Conservation (phyloP, 2,113 vertebrate genomes). For the Entomyzon cyanotis region DNA sequence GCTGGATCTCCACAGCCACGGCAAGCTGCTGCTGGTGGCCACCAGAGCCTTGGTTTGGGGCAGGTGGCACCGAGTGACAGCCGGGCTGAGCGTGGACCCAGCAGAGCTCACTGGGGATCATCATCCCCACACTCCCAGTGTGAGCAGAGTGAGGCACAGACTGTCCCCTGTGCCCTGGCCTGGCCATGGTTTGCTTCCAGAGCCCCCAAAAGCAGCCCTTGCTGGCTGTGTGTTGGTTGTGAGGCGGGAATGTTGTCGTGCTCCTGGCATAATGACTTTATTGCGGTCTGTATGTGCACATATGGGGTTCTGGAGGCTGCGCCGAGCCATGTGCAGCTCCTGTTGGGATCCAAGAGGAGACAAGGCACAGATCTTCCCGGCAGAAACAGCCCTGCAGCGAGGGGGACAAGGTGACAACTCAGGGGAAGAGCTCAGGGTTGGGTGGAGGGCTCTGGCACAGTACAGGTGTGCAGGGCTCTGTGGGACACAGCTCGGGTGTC, state of each 20-base stretch:
- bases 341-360: not conserved
- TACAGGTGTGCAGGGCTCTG: rapidly evolving
- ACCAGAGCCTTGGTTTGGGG: not conserved
- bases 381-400: not conserved
- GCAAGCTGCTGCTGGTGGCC: not conserved
- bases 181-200: rapidly evolving
- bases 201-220: not conserved
- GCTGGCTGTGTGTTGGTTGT: not conserved
- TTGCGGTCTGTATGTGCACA: not conserved
- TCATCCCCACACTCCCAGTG: rapidly evolving
- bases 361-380: not conserved
- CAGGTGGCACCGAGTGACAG: rapidly evolving
- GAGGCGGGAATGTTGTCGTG: not conserved
- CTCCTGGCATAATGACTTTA: not conserved
- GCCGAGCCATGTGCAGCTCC: not conserved
- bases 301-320: conserved; percentile 32
- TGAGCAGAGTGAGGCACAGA: rapidly evolving
- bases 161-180: rapidly evolving
- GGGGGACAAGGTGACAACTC: not conserved
- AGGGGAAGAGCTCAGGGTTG: rapidly evolving
- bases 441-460: not conserved
- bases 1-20: not conserved
- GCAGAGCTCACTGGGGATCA: not conserved
- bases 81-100: rapidly evolving
- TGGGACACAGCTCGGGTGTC: not conserved